Conservation (phyloP, 2,113 vertebrate genomes). For the Phyllostomus discolor region DNA sequence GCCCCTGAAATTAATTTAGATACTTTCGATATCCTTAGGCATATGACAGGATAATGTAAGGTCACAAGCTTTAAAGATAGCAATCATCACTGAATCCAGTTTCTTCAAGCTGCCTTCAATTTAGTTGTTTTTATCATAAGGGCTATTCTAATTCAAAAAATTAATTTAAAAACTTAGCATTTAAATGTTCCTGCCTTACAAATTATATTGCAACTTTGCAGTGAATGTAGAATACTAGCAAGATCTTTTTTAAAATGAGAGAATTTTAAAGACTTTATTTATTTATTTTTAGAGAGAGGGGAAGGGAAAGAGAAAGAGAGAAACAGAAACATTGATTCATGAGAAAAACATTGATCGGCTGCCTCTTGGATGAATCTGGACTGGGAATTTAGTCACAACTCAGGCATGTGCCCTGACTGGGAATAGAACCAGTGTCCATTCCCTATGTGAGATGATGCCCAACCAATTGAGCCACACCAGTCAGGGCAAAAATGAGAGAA, state of each 20-base stretch:
- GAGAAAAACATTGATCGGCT: no score
- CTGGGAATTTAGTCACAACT: no score
- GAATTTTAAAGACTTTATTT: neutral
- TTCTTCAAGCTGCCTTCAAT: constrained; percentile 38
- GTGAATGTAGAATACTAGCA: neutral
- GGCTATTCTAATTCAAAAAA: neutral
- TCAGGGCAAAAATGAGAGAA: neutral
- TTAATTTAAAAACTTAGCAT: neutral
- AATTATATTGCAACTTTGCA: neutral
- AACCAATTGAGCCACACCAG: no score
- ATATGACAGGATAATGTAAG: constrained; percentile 33
- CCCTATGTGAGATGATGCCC: no score
- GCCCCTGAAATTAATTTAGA: constrained; percentile 46
- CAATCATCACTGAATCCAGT: neutral
- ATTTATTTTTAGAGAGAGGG: no score
- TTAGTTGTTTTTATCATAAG: constrained; percentile 20
- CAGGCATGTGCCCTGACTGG: no score
- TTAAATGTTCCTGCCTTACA: neutral
- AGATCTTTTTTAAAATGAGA: neutral
- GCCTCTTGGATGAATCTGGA: no score
- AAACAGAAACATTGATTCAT: no score
- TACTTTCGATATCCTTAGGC: neutral
- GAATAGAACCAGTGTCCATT: no score
- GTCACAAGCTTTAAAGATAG: constrained; percentile 15
- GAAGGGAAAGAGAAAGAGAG: no score